Conservation (phyloP, 2,113 vertebrate genomes). For the Rhombomys opimus region DNA sequence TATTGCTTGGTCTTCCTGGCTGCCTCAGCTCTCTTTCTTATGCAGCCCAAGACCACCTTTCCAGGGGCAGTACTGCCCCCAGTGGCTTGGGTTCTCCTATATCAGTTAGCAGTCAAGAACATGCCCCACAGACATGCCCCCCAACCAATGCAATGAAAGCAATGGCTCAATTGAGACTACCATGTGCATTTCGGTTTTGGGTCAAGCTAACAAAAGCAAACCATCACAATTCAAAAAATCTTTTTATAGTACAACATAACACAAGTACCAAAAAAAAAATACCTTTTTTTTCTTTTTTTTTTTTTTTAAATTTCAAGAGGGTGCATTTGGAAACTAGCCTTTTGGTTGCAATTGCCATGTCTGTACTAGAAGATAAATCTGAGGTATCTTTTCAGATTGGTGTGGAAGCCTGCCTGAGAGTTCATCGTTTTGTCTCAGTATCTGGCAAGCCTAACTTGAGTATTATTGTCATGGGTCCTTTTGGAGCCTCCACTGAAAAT, state of each 20-base stretch:
- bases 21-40: not conserved
- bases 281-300: too few relatives aligned
- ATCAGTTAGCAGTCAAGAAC: not conserved
- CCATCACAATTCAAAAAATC: not conserved
- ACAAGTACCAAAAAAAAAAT: not conserved
- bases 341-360: not conserved
- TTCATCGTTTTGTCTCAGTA: not conserved
- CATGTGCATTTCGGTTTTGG: not conserved
- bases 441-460: not conserved
- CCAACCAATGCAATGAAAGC: not conserved
- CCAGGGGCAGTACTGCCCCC: too few relatives aligned
- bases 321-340: not conserved
- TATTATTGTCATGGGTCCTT: accelerated
- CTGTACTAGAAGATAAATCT: not conserved
- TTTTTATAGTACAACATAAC: not conserved
- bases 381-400: not conserved
- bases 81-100: not conserved
- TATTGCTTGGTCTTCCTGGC: not conserved
- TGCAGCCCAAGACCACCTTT: not conserved
- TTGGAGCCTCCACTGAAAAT: accelerated
- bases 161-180: not conserved
- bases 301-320: too few relatives aligned
- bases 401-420: not conserved
- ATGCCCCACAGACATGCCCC: not conserved
- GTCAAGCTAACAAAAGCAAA: not conserved